phyloP scores from a whole-genome alignment of 2,113 vertebrate genomes.

The Gallinago undulata region DNA sequence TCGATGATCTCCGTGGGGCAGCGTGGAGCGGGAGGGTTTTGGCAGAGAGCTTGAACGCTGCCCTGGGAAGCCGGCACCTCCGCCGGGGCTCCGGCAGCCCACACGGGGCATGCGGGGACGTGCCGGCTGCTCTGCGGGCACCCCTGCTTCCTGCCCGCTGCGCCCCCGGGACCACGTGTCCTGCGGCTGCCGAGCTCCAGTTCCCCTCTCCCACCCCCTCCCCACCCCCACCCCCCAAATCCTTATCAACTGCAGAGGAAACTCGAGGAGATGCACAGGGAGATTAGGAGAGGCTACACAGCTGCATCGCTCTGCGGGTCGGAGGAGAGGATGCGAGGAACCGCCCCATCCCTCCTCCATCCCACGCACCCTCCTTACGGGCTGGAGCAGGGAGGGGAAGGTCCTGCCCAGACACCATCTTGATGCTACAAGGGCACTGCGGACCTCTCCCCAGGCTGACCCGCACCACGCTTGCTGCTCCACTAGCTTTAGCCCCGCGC shows the following conservation, averaged over 20 bases:
- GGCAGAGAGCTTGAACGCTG: background rate
- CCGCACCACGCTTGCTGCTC: background rate
- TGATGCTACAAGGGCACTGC: background rate
- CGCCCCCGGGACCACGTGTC: background rate
- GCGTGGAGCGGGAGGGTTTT: background rate
- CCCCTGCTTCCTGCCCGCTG: background rate
- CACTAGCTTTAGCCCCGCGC: background rate
- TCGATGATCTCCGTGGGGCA: background rate
- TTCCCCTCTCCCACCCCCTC: background rate
- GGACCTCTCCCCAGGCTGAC: background rate
- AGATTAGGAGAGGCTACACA: background rate
- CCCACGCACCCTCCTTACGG: accelerated
- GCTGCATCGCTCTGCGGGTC: accelerated
- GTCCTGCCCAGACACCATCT: background rate
- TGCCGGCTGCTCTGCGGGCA: background rate
- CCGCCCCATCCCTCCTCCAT: background rate
- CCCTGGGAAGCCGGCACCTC: background rate
- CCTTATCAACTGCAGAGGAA: constrained; percentile 27
- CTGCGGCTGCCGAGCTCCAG: background rate
- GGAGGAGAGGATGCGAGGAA: background rate
- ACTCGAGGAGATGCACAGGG: background rate
- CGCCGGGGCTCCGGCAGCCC: background rate
- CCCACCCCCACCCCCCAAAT: background rate
- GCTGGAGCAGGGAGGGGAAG: background rate
- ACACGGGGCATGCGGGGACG: accelerated